Evolutionary conservation across 2,797 vertebrate genomes (phyloP).

Genomic region (Graptemys geographica): DNA sequence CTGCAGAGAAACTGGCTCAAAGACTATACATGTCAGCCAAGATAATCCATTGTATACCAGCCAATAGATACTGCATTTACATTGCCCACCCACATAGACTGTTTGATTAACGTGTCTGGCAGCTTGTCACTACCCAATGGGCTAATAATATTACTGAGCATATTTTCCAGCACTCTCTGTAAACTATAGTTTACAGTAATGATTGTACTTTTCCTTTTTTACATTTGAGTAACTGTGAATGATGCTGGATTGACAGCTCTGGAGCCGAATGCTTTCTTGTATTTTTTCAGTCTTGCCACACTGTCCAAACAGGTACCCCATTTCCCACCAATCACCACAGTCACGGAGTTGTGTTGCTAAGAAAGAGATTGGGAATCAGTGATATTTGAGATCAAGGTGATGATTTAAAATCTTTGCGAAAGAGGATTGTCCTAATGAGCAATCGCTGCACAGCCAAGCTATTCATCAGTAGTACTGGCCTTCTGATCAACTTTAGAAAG

Average conservation of each 20-base stretch:
- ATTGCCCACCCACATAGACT: slow-evolving; percentile 13
- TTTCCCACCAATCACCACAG: background rate
- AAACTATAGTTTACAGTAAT: background rate
- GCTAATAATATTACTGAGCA: background rate
- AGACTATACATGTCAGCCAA: background rate
- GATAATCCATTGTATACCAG: background rate
- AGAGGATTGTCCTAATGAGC: background rate
- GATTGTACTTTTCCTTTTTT: background rate
- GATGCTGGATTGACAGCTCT: rapidly evolving
- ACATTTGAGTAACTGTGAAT: background rate
- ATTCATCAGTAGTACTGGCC: background rate
- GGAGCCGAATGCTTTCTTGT: background rate
- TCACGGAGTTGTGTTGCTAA: background rate
- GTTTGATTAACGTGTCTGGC: background rate
- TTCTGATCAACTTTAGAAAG: background rate
- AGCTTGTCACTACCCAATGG: background rate
- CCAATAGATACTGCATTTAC: background rate
- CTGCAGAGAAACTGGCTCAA: slow-evolving; percentile 12
- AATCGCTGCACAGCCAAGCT: background rate
- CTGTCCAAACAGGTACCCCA: background rate
- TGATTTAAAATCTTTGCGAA: background rate
- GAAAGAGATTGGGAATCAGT: background rate
- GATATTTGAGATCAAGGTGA: background rate
- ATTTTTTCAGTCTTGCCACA: background rate
- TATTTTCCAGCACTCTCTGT: slow-evolving; percentile 24